A percentile compares a stretch with the other conserved stretches of the same genome.
These are phyloP conservation scores for Ictidomys tridecemlineatus DNA, from an alignment of 2,113 vertebrate genomes.

Conservation along the genomic window DNA sequence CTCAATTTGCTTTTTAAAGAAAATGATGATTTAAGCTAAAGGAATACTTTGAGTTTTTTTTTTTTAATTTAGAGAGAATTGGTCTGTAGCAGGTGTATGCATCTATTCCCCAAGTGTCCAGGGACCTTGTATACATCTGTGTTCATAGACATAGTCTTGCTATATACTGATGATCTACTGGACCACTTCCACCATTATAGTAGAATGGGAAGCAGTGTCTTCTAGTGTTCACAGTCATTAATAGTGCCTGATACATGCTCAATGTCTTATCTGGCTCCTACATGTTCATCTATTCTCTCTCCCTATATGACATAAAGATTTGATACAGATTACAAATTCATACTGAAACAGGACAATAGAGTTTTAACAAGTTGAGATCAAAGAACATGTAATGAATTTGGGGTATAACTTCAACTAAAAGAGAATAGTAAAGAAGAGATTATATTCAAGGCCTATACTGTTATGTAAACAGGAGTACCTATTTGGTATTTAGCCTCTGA, in stretches of 20 bases:
- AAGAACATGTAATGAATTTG: background rate
- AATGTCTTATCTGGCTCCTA: background rate
- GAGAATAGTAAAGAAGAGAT: background rate
- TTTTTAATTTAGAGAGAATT: background rate
- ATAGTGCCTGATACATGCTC: background rate
- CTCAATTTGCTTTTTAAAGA: background rate
- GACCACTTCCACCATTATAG: background rate
- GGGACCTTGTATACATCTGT: no score
- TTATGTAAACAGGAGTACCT: background rate
- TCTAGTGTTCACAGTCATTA: background rate
- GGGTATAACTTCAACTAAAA: background rate
- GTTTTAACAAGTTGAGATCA: no score
- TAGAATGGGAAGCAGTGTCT: background rate
- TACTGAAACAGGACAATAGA: background rate
- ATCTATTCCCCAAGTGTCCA: no score
- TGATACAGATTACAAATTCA: background rate
- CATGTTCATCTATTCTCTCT: background rate
- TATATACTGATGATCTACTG: background rate
- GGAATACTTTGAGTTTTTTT: background rate
- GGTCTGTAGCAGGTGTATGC: background rate
- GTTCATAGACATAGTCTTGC: background rate
- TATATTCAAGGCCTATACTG: fast-evolving
- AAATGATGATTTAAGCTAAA: background rate
- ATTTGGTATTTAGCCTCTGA: background rate
- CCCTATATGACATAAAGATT: background rate